phyloP scores from a whole-genome alignment of 2,797 vertebrate genomes.

The Enteromius anoplus region DNA sequence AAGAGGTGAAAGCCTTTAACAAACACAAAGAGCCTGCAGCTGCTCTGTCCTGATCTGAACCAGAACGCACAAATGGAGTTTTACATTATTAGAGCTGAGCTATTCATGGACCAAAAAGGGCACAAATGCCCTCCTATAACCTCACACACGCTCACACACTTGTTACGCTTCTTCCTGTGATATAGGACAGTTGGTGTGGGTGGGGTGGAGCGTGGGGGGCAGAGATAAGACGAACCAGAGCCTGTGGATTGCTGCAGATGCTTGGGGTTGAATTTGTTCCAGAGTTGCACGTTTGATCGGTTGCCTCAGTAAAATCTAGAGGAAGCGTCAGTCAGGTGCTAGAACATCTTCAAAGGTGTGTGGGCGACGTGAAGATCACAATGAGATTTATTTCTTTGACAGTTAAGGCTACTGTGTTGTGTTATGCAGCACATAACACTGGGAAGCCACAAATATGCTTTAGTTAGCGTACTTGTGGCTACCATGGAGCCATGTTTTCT shows the following conservation, averaged over 20 bases:
- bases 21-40: not conserved
- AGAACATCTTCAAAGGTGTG: slow-evolving; percentile 22
- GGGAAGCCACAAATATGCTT: not conserved
- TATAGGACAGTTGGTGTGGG: slow-evolving; percentile 33
- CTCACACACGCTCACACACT: not conserved
- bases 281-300: not conserved
- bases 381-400: slow-evolving; percentile 16
- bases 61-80: not conserved
- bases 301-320: not conserved
- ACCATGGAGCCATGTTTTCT: not conserved
- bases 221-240: slow-evolving; percentile 1
- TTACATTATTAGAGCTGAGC: slow-evolving; percentile 1
- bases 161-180: not conserved
- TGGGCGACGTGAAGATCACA: slow-evolving; percentile 9
- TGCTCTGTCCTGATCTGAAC: slow-evolving; percentile 1
- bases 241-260: slow-evolving; percentile 18
- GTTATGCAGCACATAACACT: not conserved
- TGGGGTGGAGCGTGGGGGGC: not conserved
- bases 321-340: slow-evolving; percentile 16
- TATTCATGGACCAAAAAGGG: not conserved
- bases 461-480: slow-evolving; percentile 4
- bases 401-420: not conserved
- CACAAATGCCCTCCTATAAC: slow-evolving; percentile 8
- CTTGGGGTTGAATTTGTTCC: slow-evolving; percentile 26
- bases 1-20: slow-evolving; percentile 14